phyloP scores from a whole-genome alignment of 2,888 invertebrate species.

The Lepas anatifera region DNA sequence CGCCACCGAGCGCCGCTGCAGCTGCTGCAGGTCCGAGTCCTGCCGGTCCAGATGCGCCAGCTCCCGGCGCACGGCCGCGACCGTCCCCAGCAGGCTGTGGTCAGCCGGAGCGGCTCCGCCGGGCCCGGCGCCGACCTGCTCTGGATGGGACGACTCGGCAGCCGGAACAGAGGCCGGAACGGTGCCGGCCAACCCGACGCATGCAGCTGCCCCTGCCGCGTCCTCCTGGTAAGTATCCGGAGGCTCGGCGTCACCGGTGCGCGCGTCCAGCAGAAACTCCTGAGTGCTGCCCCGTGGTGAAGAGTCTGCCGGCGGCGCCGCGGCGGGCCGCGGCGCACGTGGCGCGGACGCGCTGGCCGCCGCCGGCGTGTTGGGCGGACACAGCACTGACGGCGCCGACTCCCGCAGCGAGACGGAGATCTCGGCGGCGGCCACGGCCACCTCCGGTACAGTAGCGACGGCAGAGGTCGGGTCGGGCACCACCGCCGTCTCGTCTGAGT shows the following conservation, averaged over 20 bases:
- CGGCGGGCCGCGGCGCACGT: neutral
- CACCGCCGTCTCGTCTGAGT: neutral
- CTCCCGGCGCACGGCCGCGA: neutral
- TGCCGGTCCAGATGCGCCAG: neutral
- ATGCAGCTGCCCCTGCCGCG: neutral
- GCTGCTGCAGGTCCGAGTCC: neutral
- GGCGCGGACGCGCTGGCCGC: neutral
- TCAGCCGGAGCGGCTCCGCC: neutral
- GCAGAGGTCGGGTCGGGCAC: neutral
- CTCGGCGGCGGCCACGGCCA: neutral
- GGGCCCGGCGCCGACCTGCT: neutral
- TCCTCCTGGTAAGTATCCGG: neutral
- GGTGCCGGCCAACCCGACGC: neutral
- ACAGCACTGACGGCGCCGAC: neutral
- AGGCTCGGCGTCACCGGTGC: neutral
- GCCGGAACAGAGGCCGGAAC: neutral
- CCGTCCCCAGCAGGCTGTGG: neutral
- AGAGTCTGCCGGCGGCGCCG: neutral
- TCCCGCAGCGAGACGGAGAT: neutral
- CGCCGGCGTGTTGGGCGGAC: slow-evolving; percentile 6
- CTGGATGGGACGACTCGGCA: neutral
- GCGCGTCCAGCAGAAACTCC: neutral
- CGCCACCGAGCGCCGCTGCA: neutral
- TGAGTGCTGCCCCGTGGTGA: neutral
- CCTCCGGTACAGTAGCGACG: neutral